Percentiles rank a stretch among this genome's conserved stretches.
Conservation (phyloP, 2,888 invertebrate genomes). For the Heterodera filipjevi region DNA sequence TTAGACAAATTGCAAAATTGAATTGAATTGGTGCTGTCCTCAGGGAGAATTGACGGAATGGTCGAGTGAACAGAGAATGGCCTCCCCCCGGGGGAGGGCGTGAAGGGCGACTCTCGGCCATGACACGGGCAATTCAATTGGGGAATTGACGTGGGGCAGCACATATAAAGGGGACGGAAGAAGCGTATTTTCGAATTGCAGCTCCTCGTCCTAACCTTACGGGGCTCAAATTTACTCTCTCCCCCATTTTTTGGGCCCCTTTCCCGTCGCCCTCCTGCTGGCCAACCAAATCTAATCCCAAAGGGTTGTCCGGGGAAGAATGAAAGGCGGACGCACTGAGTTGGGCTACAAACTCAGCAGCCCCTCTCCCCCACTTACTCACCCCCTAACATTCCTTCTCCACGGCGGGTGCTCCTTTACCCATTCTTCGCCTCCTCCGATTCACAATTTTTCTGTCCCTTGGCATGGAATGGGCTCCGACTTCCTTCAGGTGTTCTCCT, state of each 20-base stretch:
- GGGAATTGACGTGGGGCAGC: constrained; percentile 14
- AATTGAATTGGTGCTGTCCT: constrained; percentile 15
- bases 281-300: constrained; percentile 16
- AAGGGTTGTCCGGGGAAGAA: constrained; percentile 11
- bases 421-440: background rate
- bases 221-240: background rate
- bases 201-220: background rate
- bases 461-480: constrained; percentile 53
- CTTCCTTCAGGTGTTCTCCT: constrained; percentile 61
- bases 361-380: background rate
- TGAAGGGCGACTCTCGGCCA: background rate
- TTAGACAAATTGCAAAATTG: constrained; percentile 9
- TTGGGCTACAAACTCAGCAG: background rate
- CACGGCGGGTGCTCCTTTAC: background rate
- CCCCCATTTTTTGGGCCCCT: constrained; percentile 2
- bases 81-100: too few relatives aligned
- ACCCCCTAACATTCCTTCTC: background rate
- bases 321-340: background rate
- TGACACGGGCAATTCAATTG: constrained; percentile 10
- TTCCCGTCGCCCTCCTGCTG: background rate
- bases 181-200: constrained; percentile 15
- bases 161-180: constrained; percentile 7
- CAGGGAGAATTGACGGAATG: background rate
- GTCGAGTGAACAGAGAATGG: constrained; percentile 8
- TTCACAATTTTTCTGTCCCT: constrained; percentile 14